Evolutionary conservation across 2,113 vertebrate species (phyloP).

Genomic region (Pseudorectes ferrugineus): DNA sequence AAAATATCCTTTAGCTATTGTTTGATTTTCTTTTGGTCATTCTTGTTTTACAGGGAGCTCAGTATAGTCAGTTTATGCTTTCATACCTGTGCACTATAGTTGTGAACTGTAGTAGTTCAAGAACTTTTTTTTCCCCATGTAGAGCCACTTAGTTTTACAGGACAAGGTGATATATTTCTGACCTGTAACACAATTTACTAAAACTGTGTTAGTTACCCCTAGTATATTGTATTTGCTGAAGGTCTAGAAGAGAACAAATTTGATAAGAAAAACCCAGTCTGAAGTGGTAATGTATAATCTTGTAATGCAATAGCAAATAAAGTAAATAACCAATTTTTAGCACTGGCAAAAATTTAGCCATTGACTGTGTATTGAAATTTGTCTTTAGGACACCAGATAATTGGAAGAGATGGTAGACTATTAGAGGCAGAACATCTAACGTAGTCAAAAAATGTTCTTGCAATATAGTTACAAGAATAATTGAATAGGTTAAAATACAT

Average conservation of each 20-base stretch:
- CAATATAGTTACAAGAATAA: not conserved
- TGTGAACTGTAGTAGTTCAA: not conserved
- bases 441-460: not conserved
- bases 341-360: not conserved
- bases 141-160: conserved; percentile 26
- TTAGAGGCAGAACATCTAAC: not conserved
- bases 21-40: not conserved
- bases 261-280: conserved; percentile 10
- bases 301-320: conserved; percentile 13
- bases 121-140: not conserved
- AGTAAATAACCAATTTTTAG: conserved; percentile 20
- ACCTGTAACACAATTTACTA: conserved; percentile 53
- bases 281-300: conserved; percentile 43
- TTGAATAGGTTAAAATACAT: not conserved
- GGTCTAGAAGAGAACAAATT: conserved; percentile 45
- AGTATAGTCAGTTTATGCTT: not conserved
- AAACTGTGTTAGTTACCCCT: conserved; percentile 55
- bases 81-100: not conserved
- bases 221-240: conserved; percentile 40
- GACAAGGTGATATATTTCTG: conserved; percentile 42
- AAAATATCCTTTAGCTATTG: not conserved
- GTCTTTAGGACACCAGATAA: conserved; percentile 43
- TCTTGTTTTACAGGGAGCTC: not conserved
- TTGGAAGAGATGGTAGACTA: conserved; percentile 14
- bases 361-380: not conserved